Evolutionary conservation across 1,140 invertebrate species (phyloP).

Genomic region (Rhyacophila brunnea): DNA sequence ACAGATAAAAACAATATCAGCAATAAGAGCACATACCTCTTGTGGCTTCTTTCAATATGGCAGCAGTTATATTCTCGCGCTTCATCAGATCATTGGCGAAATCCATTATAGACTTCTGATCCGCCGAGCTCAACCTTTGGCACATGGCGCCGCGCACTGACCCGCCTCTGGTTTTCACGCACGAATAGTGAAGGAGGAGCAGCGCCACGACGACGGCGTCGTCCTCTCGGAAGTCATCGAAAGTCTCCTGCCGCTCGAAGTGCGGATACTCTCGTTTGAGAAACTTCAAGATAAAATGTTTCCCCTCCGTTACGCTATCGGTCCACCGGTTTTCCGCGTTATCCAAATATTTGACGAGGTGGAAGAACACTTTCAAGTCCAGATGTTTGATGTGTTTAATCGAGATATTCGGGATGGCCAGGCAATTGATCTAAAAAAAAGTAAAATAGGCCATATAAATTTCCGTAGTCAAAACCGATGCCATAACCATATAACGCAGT

Average conservation of each 20-base stretch:
- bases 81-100: slow-evolving; percentile 29
- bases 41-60: slow-evolving; percentile 21
- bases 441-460: background rate
- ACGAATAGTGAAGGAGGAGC: slow-evolving; percentile 24
- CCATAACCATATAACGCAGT: too few relatives aligned
- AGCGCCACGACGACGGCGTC: slow-evolving; percentile 14
- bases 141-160: slow-evolving; percentile 22
- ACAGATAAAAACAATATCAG: background rate
- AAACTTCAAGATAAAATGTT: slow-evolving; percentile 4
- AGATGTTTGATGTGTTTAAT: slow-evolving; percentile 5
- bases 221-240: background rate
- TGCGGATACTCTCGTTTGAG: slow-evolving; percentile 26
- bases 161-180: slow-evolving; percentile 21
- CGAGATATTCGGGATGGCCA: slow-evolving; percentile 13
- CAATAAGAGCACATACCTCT: slow-evolving; percentile 4
- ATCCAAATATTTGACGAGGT: slow-evolving; percentile 9
- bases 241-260: background rate
- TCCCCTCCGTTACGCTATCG: background rate
- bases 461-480: too few relatives aligned
- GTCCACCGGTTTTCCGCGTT: background rate
- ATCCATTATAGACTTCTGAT: slow-evolving; percentile 25
- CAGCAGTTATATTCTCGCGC: slow-evolving; percentile 15
- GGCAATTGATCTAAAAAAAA: slow-evolving; percentile 18
- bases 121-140: slow-evolving; percentile 8
- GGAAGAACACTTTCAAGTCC: slow-evolving; percentile 4